A percentile compares a stretch with the other conserved stretches of the same genome.
phyloP scores from a whole-genome alignment of 2,113 vertebrate species.

The Trogon surrucura region DNA sequence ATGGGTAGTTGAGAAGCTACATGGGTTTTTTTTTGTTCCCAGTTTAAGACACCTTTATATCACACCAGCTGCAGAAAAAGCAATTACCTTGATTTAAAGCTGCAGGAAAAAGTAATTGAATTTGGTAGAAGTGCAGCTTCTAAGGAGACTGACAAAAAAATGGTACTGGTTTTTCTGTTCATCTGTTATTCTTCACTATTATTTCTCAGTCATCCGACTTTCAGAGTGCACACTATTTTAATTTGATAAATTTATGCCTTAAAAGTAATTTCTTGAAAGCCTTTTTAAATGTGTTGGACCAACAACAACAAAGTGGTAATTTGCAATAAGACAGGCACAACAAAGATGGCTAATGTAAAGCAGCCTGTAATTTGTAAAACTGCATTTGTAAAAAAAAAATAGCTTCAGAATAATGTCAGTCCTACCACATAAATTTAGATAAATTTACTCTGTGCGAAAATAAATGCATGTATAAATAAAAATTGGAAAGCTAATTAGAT shows the following conservation, averaged over 20 bases:
- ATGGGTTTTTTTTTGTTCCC: not conserved
- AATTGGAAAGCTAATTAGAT: not conserved
- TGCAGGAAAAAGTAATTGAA: constrained; percentile 33
- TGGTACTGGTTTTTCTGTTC: not conserved
- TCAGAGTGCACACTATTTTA: not conserved
- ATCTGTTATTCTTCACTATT: not conserved
- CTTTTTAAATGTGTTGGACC: not conserved
- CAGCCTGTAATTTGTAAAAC: constrained; percentile 27
- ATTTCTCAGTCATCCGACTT: not conserved
- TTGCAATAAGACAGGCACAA: constrained; percentile 9
- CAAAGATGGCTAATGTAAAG: constrained; percentile 2
- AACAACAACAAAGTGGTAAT: constrained; percentile 38
- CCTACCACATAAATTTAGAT: not conserved
- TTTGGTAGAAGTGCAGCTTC: constrained; percentile 34
- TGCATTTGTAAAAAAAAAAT: constrained; percentile 22
- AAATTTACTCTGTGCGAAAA: constrained; percentile 21
- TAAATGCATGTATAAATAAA: not conserved
- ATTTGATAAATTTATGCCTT: constrained; percentile 48
- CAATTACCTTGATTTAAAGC: constrained; percentile 35
- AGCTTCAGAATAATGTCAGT: not conserved
- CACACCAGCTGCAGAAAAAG: constrained; percentile 25
- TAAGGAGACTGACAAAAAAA: not conserved
- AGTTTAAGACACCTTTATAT: not conserved
- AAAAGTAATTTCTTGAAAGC: constrained; percentile 53
- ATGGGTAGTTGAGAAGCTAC: not conserved